Evolutionary conservation across 2,113 vertebrate species (phyloP), one percentile per base, ranked within the genome.

Genomic region (Pleuronectes platessa): DNA sequence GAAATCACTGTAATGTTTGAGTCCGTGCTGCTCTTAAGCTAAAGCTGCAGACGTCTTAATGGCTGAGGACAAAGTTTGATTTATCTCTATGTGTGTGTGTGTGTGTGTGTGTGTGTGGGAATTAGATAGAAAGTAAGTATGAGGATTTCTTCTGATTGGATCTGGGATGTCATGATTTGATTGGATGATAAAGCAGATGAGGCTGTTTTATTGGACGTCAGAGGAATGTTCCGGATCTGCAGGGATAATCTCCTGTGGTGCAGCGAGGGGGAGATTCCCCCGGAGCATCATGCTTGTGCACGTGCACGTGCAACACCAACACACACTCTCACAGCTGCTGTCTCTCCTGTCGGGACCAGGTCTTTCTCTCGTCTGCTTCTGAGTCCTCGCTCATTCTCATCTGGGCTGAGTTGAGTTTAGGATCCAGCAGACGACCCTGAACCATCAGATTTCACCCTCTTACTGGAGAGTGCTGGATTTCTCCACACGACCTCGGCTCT

Each of bases 111-210:
- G 45, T 67, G 47, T 61, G 21, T 51, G 53, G 1, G 65, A 26
- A 59, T 79, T 58, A 63, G 63, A 72, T 0, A n/a, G 0, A 69
- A 23, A 56, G 70, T 56, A 15, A 67, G 81, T 62, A 76, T 55
- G 6, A 61, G 71, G 66, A 67, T 61, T 77, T 72, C 66, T 56
- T 83, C 58, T 78, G 84, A 88, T 85, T 88, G 84, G 84, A 84
- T 86, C 20, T 0, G 23, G 27, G 13, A 21, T 68, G 66, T 45
- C 14, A 1, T 42, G 68, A 31, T 72, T 84, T 81, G 76, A 90
- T 90, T 90, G 83, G 85, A 86, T 73, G 74, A 76, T 59, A 18
- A 60, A 69, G 67, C 27, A 64, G 72, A 80, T 64, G 53, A 73
- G 15, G 58, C 23, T 0, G 21, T 75, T 72, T 82, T 79, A 89